Base-by-base conservation (phyloP, 2,888 invertebrate genomes). In the Leptogaster cylindrica region DNA sequence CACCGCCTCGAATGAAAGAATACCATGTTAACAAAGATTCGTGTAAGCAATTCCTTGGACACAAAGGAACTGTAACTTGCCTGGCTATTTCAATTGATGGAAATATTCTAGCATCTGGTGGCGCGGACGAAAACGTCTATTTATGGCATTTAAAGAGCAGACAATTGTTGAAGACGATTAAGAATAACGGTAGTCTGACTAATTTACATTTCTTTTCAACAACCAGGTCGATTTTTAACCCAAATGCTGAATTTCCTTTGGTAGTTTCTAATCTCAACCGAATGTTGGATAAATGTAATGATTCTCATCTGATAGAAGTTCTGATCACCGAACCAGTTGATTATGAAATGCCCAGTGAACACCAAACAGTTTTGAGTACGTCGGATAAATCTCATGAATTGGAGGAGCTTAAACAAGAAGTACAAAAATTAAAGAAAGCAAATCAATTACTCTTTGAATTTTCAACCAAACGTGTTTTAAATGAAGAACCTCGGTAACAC, bases 91-190 rank as follows among this genome's bases (percentile, higher is more conserved):
- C 93, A 7, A 76, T 87, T 33, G 89, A 90, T 77, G 90, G 90
- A 3, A 84, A 84, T 41, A 85, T 86, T 10, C 77, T 96, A 20
- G 83, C 91, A 65, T 93, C 95, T 0, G 94, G 91, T 0, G 89
- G 90, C 0, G 84, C 86, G 70, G 93, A 93, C 81, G 86, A 86
- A 52, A 85, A 84, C 68, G 88, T 93, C 0, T 86, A 88, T 71
- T 76, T 94, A 18, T 96, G 95, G 95, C 89, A 95, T 73, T 86
- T 93, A 65, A 81, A 82, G 4, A 93, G 91, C 77, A 84, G 86
- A 68, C 92, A 94, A 77, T 86, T 91, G 52, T 78, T 92, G 2
- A 85, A 88, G 72, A 87, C 84, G 51, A 82, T 92, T 71, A 80
- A 84, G 39, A 91, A 91, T 72, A 91, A 90, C 79, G 91, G 90